Percentiles rank a stretch among this genome's conserved stretches.
phyloP scores from a whole-genome alignment of 2,888 invertebrate genomes.

The Gastrophysa polygoni region DNA sequence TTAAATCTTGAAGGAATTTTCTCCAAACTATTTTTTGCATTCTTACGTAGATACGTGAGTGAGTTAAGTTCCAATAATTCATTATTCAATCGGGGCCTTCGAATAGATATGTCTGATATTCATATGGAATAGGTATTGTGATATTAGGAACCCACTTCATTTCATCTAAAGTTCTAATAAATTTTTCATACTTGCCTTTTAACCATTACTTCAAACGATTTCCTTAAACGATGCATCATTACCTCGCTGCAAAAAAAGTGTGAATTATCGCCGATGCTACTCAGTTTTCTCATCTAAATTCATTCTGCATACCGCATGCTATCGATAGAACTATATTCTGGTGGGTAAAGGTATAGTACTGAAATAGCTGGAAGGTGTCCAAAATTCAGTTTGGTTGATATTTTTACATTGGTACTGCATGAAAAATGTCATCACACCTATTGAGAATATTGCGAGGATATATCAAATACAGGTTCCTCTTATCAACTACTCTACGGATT shows the following conservation, averaged over 20 bases:
- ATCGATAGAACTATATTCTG: conserved; percentile 11
- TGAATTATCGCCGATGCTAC: conserved; percentile 32
- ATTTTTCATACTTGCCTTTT: conserved; percentile 37
- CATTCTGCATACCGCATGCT: conserved; percentile 37
- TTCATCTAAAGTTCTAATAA: conserved; percentile 10
- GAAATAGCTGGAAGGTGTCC: background rate
- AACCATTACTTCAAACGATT: conserved; percentile 39
- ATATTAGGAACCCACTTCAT: too few species aligned
- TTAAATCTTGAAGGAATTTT: too few species aligned
- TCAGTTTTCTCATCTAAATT: conserved; percentile 30
- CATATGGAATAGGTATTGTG: too few species aligned
- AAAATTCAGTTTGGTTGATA: background rate
- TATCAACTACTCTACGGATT: too few species aligned
- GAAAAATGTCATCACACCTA: background rate
- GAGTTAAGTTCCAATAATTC: too few species aligned
- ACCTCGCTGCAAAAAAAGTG: conserved; percentile 41
- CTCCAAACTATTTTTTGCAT: too few species aligned
- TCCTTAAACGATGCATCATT: conserved; percentile 41
- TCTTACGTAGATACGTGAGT: too few species aligned
- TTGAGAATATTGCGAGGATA: too few species aligned
- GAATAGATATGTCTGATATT: too few species aligned
- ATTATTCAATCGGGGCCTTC: too few species aligned
- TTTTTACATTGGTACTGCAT: background rate
- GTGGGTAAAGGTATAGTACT: background rate
- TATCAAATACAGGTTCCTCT: too few species aligned